Base-by-base conservation (phyloP, 2,888 invertebrate genomes). In the Drosophila diplacantha region DNA sequence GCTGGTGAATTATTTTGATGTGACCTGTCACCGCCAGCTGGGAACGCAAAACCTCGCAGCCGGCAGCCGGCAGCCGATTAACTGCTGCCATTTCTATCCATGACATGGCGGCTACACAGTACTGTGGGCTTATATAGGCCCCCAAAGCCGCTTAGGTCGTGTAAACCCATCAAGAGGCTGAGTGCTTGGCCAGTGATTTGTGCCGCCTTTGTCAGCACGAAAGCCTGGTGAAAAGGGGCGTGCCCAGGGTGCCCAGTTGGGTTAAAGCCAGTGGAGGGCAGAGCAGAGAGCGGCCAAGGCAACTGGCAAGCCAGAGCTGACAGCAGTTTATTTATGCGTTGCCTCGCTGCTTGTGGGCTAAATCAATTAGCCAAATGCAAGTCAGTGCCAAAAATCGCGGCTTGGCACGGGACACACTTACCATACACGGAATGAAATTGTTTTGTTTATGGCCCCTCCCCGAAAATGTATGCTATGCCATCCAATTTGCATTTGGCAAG, bases 281-380 rank as follows among this genome's bases (percentile, higher is more conserved):
- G 39, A 22, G 64, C 77, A 53, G 47, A 24, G 50, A 44, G 49
- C 34, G 63, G 70, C 70, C 69, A 83, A 83, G 79, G 82, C 81
- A 70, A 81, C 61, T 55, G 49, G 58, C 34, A 58, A 12, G 43
- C 47, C 50, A 49, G 47, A 37, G 7, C 7, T 65, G 51, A 49
- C 51, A 55, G 39, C 43, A 43, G 46, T 54, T 54, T 64, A 52
- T 62, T 62, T 62, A 63, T 62, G 64, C 61, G 50, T 63, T 62
- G 61, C 43, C 43, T 51, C 18, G 63, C 34, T 69, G n/a, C 14
- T 46, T 46, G 62, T 52, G 55, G 60, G 66, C 69, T 83, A 74
- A 81, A 83, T 84, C 83, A 82, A 81, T 81, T 81, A 84, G 84
- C 69, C 69, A 81, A 82, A 63, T 80, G 73, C 68, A 69, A 66